Evolutionary conservation across 2,113 vertebrate species (phyloP).

Genomic region (Pyrgilauda ruficollis): DNA sequence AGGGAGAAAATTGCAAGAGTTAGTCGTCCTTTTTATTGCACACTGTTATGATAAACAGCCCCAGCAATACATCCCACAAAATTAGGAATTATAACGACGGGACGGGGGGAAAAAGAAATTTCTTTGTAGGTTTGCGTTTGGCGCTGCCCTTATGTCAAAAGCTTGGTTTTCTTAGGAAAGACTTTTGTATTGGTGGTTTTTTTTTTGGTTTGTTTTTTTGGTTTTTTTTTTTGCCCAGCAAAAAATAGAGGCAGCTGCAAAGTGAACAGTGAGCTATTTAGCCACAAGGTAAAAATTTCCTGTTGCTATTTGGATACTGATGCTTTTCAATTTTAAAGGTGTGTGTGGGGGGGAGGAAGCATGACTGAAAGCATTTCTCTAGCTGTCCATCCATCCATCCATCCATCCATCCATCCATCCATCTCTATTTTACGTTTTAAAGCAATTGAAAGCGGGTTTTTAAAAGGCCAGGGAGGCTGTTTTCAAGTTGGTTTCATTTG

Average conservation of each 20-base stretch:
- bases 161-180: constrained; percentile 56
- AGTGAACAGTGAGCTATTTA: constrained; percentile 62
- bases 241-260: constrained; percentile 64
- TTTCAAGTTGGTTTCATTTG: constrained; percentile 35
- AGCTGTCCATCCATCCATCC: constrained; percentile 39
- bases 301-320: constrained; percentile 57
- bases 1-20: constrained; percentile 72
- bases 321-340: constrained; percentile 49
- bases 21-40: constrained; percentile 64
- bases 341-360: neutral
- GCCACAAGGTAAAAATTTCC: constrained; percentile 63
- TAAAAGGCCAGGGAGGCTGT: constrained; percentile 11
- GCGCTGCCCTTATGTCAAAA: constrained; percentile 59
- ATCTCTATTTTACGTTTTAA: constrained; percentile 33
- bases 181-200: constrained; percentile 45
- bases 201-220: neutral
- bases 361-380: constrained; percentile 51
- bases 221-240: constrained; percentile 36
- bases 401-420: constrained; percentile 39
- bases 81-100: constrained; percentile 61
- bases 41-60: constrained; percentile 75
- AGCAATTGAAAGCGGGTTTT: neutral
- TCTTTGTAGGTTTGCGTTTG: constrained; percentile 44
- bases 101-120: neutral
- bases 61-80: constrained; percentile 61